Percentiles rank a stretch among this genome's conserved stretches.
Conservation (phyloP, 2,888 invertebrate genomes). For the Parnassius glacialis region DNA sequence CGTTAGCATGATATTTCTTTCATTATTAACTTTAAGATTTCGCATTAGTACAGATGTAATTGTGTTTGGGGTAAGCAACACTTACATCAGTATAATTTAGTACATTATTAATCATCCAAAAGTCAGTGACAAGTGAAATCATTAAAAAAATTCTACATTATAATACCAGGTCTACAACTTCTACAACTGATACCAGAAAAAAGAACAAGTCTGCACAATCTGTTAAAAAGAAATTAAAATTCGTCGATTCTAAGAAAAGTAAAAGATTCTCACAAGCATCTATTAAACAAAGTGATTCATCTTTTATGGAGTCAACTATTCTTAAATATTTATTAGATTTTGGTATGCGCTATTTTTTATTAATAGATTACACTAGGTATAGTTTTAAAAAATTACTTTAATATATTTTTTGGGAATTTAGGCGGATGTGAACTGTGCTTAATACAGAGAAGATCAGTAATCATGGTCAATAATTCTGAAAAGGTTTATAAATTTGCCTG, state of each 20-base stretch:
- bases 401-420: slow-evolving; percentile 31
- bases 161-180: slow-evolving; percentile 40
- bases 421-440: slow-evolving; percentile 66
- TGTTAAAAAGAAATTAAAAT: slow-evolving; percentile 48
- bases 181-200: slow-evolving; percentile 53
- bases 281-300: slow-evolving; percentile 44
- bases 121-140: background rate
- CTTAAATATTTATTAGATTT: slow-evolving; percentile 69
- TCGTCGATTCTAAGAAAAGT: slow-evolving; percentile 40
- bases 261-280: slow-evolving; percentile 52
- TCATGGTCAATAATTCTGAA: slow-evolving; percentile 72
- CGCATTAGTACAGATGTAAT: no score
- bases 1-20: no score
- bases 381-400: background rate
- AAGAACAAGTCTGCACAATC: slow-evolving; percentile 49
- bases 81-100: no score
- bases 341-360: slow-evolving; percentile 41
- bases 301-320: slow-evolving; percentile 44
- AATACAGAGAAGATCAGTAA: slow-evolving; percentile 57
- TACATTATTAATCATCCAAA: background rate
- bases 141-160: background rate
- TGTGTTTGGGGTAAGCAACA: no score
- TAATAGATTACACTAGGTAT: background rate
- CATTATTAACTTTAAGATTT: no score
- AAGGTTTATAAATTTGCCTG: slow-evolving; percentile 71